Conservation (phyloP, 1,140 invertebrate genomes). For the Euura lappo region DNA sequence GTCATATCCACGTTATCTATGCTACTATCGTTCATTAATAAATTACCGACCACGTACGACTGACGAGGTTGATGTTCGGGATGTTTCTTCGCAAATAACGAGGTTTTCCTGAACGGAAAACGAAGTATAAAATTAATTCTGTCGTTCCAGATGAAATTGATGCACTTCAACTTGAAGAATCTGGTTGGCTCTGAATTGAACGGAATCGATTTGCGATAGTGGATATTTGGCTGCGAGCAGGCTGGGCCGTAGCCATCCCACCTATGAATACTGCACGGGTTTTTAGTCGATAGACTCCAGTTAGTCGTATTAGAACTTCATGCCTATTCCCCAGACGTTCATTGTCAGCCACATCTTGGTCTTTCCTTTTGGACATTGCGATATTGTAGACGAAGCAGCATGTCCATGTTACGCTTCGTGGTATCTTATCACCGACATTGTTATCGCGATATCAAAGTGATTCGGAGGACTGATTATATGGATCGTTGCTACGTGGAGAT, state of each 20-base stretch:
- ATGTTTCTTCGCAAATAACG: background rate
- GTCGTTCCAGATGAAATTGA: background rate
- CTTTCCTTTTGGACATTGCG: too few relatives aligned
- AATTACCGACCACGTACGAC: background rate
- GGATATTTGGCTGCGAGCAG: background rate
- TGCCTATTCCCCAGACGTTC: too few relatives aligned
- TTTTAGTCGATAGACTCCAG: background rate
- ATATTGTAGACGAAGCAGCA: too few relatives aligned
- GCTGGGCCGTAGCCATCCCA: background rate
- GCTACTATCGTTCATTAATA: too few relatives aligned
- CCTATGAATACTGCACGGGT: background rate
- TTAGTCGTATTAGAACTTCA: background rate
- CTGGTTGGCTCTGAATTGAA: background rate
- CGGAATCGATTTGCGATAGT: background rate
- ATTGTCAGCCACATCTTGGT: too few relatives aligned
- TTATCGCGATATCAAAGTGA: too few relatives aligned
- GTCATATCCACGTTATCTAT: too few relatives aligned
- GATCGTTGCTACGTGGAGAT: too few relatives aligned
- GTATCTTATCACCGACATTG: too few relatives aligned
- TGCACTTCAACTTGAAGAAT: background rate
- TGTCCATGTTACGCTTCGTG: too few relatives aligned
- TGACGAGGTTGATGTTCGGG: background rate
- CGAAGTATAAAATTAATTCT: background rate
- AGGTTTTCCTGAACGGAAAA: background rate
- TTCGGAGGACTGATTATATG: too few relatives aligned